Base-by-base conservation (phyloP, 2,797 vertebrate species). In the Gymnoscopelus braueri region DNA sequence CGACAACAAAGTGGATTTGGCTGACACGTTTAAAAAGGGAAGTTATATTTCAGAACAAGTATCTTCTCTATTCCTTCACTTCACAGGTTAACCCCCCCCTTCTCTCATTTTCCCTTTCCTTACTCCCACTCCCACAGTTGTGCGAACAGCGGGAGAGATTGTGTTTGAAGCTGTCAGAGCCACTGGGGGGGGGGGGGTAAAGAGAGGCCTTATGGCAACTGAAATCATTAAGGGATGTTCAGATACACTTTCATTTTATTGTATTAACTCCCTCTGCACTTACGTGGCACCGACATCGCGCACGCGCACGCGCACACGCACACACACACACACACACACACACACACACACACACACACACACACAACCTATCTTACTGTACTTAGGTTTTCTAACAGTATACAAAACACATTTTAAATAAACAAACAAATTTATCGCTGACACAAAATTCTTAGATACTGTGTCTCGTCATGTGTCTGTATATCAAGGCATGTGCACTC, bases 91-190 rank as follows among this genome's bases (percentile, higher is more conserved):
- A 19, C 19, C 19, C 19, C 19, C 88, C 79, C 86, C 78, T 79
- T 80, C 80, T 65, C 75, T 57, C 77, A 83, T 83, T 80, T 80
- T 76, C 79, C 29, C 3, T 32, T 78, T 80, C 65, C 76, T 9
- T 3, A 14, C 23, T 2, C 32, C 29, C 14, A 9, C 68, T 32
- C n/a, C n/a, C n/a, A n/a, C n/a, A n/a, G n/a, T 19, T 62, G 50
- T 86, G 83, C 72, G 66, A 5, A 79, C 77, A 89, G 77, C 4
- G 87, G 87, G 83, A 88, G 86, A 88, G 85, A 89, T 90, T 91
- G 86, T 87, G 89, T 91, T 88, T 90, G 83, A 90, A 89, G 86
- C 84, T 80, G 68, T 83, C 68, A 82, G 78, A 81, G 86, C n/a
- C 62, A 13, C 2, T 4, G 62, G 66, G 39, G 60, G 60, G 35